A percentile compares a stretch with the other conserved stretches of the same genome.
Evolutionary conservation across 2,113 vertebrate genomes (phyloP).

Genomic region (Centrocercus urophasianus): DNA sequence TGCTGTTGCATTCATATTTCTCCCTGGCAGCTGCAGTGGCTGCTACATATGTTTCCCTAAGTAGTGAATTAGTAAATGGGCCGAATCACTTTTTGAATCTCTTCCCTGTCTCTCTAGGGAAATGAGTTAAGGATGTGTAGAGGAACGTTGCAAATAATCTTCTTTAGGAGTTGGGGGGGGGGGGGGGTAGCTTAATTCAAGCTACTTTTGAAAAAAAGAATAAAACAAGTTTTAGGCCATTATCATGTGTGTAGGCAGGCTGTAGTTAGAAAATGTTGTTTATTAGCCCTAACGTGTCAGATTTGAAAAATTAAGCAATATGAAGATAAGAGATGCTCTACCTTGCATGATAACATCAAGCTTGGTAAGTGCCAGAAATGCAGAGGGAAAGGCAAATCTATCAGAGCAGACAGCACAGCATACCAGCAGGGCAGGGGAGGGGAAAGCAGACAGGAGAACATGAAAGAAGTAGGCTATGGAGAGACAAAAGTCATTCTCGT

Average conservation of each 20-base stretch:
- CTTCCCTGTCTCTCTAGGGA: constrained; percentile 24
- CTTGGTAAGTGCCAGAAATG: neutral
- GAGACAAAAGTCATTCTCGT: neutral
- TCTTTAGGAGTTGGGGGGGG: neutral
- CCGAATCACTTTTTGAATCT: neutral
- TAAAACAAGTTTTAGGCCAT: neutral
- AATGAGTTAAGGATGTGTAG: neutral
- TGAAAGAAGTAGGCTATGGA: neutral
- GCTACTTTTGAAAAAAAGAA: constrained; percentile 1
- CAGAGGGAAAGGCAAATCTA: neutral
- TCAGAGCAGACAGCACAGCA: neutral
- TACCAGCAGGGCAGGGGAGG: neutral
- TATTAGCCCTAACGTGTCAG: neutral
- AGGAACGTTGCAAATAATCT: constrained; percentile 3
- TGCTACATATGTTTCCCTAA: neutral
- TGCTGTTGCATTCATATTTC: constrained; percentile 43
- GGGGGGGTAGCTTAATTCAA: neutral
- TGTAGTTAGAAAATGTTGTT: neutral
- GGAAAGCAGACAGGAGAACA: neutral
- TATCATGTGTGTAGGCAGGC: neutral
- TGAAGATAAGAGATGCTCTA: neutral
- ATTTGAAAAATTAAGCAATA: neutral
- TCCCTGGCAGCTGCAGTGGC: constrained; percentile 20
- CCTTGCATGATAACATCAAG: neutral
- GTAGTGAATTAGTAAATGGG: neutral